A percentile compares a stretch with the other conserved stretches of the same genome.
Evolutionary conservation across 1,140 invertebrate species (phyloP).

Genomic region (Agraylea sexmaculata): DNA sequence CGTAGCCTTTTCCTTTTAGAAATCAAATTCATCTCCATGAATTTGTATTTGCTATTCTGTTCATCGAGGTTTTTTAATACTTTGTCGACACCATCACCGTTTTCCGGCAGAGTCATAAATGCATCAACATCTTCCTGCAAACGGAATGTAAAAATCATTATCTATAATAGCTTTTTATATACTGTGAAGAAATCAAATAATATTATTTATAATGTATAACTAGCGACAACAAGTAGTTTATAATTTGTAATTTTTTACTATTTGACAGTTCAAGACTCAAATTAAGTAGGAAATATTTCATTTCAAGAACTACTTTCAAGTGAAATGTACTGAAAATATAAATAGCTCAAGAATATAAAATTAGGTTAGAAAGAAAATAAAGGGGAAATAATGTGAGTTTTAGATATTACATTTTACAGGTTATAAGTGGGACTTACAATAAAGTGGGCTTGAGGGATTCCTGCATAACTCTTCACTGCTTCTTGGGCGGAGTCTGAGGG

Average conservation of each 20-base stretch:
- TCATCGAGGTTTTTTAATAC: constrained; percentile 81
- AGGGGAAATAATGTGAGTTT: constrained; percentile 4
- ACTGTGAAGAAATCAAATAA: too few species aligned
- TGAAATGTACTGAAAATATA: neutral
- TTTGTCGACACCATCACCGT: constrained; percentile 65
- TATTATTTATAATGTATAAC: too few species aligned
- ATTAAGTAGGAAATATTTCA: neutral
- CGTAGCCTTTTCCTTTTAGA: constrained; percentile 74
- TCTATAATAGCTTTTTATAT: too few species aligned
- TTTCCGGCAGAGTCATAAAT: constrained; percentile 77
- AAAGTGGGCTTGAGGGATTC: constrained; percentile 71
- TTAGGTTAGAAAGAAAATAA: too few species aligned
- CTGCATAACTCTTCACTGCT: constrained; percentile 61
- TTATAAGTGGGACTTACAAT: constrained; percentile 45
- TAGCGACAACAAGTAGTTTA: too few species aligned
- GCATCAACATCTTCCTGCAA: constrained; percentile 90
- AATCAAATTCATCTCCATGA: constrained; percentile 86
- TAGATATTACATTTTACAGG: constrained; percentile 5
- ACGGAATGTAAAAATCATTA: too few species aligned
- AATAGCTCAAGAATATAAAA: constrained; percentile 4
- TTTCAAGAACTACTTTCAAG: neutral
- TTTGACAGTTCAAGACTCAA: too few species aligned
- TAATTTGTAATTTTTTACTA: too few species aligned
- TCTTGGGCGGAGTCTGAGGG: too few species aligned
- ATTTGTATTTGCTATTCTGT: constrained; percentile 90